Conservation (phyloP, 1,140 invertebrate species). For the Mizuhopecten yessoensis region DNA sequence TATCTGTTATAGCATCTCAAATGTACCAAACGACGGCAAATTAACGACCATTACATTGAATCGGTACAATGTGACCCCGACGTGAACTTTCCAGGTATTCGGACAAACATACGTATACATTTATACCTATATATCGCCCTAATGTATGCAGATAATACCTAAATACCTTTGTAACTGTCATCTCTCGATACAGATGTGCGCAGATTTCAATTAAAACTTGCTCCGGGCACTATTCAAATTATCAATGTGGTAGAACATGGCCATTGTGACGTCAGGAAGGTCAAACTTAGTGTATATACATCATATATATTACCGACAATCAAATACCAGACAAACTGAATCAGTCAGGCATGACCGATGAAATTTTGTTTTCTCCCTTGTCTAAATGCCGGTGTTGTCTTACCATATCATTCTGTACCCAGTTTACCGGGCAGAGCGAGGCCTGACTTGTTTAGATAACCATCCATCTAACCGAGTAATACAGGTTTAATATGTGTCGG, state of each 20-base stretch:
- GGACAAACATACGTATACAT: too few relatives aligned
- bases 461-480: background rate
- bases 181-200: background rate
- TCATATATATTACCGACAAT: background rate
- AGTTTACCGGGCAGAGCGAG: background rate
- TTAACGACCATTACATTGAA: background rate
- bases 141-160: constrained; percentile 27
- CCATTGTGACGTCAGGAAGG: constrained; percentile 8
- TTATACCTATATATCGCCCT: too few relatives aligned
- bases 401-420: background rate
- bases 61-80: background rate
- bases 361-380: background rate
- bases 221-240: background rate
- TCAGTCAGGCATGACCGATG: background rate
- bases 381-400: background rate
- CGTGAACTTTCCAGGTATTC: background rate
- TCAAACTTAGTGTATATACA: background rate
- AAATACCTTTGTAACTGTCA: background rate
- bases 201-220: constrained; percentile 3
- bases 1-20: background rate
- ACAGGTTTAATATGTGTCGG: background rate
- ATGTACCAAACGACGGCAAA: background rate
- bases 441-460: background rate
- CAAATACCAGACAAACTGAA: background rate
- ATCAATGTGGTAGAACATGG: background rate